Evolutionary conservation across 2,888 invertebrate species (phyloP), one percentile per base, ranked within the genome.

Genomic region (Sinelater perroti): DNA sequence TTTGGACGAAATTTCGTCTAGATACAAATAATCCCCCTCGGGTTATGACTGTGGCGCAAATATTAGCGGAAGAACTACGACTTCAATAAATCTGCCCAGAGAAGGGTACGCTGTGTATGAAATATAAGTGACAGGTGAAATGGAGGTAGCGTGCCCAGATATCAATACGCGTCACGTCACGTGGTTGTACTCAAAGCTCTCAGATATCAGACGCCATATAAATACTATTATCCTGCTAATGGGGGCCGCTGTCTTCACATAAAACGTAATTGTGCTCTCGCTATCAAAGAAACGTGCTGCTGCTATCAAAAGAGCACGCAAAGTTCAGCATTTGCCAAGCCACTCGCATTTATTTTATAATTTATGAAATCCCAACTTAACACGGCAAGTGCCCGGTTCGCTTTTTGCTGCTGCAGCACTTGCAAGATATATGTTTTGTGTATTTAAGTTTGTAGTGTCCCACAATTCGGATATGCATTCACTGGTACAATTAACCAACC

Each of bases 221-320:
- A 62, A 64, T 64, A 64, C 59, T 61, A 65, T 63, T 63, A 65
- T 63, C 61, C 63, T 56, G 53, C 56, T 64, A 64, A 64, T 64
- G 64, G 62, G 58, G 45, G 53, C 30, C 46, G 46, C 64, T 64
- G 64, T 64, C 64, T 64, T 47, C 56, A 55, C 52, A 63, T 64
- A 64, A 64, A 64, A 63, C 56, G 63, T 63, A 63, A 61, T 63
- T 63, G 55, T 56, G 49, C 55, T 59, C 50, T 49, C 38, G 62
- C 56, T 62, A 62, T 60, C 62, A 62, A 60, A 59, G 54, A 56
- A 60, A 60, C 60, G 55, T 52, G 51, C 56, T 51, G 40, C 47
- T 35, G 58, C 56, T 61, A 61, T 63, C 61, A 62, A 56, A 64
- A 56, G 54, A 51, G 55, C 64, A 64, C 64, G 64, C 64, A 64